phyloP scores from a whole-genome alignment of 2,113 vertebrate species.

The Numida meleagris region DNA sequence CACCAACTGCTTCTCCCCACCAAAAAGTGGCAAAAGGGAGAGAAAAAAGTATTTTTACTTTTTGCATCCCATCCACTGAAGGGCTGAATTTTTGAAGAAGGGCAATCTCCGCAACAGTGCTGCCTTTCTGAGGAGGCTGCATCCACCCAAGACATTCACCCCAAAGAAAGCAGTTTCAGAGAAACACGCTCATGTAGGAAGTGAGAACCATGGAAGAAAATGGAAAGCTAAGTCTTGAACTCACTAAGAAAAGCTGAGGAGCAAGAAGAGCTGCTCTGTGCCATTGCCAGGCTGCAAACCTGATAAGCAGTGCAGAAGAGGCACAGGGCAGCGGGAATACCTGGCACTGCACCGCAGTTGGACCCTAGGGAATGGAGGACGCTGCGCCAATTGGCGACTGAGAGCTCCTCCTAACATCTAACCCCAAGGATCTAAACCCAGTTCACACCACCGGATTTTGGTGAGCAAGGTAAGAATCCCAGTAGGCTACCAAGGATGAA shows the following conservation, averaged over 20 bases:
- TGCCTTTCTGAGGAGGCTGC: neutral
- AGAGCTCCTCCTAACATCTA: neutral
- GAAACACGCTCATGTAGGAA: neutral
- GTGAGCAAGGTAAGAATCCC: neutral
- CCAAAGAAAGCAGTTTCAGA: neutral
- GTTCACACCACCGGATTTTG: neutral
- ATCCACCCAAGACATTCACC: neutral
- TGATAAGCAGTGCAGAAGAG: too few species aligned
- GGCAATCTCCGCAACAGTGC: neutral
- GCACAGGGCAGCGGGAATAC: too few species aligned
- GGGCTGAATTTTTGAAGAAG: neutral
- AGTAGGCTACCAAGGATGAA: neutral
- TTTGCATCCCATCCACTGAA: neutral
- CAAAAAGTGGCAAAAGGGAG: neutral
- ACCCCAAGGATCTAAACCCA: neutral
- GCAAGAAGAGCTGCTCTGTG: conserved; percentile 19
- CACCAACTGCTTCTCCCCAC: neutral
- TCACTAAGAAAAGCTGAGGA: neutral
- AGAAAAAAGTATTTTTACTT: neutral
- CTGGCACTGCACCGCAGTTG: too few species aligned
- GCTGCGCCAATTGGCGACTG: too few species aligned
- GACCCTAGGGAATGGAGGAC: too few species aligned
- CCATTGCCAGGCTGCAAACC: neutral
- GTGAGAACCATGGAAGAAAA: neutral
- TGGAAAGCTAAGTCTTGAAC: neutral